Percentiles rank a stretch among this genome's conserved stretches.
Conservation (phyloP, 2,113 vertebrate genomes). For the Cryptomyrus ogoouensis region DNA sequence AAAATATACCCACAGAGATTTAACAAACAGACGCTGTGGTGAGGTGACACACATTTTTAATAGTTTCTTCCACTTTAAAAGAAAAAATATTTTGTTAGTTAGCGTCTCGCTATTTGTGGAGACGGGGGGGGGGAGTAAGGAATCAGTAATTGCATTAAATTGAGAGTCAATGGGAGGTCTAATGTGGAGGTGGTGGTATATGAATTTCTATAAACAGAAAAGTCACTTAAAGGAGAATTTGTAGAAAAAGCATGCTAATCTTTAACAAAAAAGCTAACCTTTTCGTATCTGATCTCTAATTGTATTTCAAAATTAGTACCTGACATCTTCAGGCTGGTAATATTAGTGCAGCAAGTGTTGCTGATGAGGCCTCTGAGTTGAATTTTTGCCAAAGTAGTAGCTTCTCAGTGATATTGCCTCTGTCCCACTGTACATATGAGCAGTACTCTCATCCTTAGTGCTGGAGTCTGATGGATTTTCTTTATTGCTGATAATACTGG, state of each 20-base stretch:
- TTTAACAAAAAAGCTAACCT: neutral
- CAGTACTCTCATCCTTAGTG: neutral
- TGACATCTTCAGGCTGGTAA: neutral
- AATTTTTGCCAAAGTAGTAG: neutral
- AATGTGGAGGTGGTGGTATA: neutral
- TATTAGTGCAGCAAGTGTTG: neutral
- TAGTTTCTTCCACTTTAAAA: neutral
- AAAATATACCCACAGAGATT: neutral
- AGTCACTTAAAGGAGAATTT: neutral
- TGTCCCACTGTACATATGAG: neutral
- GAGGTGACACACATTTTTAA: neutral
- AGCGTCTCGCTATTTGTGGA: neutral
- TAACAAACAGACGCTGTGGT: neutral
- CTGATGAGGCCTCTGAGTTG: neutral
- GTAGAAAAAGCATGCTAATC: neutral
- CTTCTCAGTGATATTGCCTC: neutral
- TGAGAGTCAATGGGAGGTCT: neutral
- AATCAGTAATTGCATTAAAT: neutral
- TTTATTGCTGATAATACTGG: constrained; percentile 3
- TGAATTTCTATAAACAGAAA: neutral
- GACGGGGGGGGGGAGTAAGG: neutral
- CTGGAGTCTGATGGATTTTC: constrained; percentile 1
- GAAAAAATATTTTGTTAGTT: neutral
- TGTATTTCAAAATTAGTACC: neutral
- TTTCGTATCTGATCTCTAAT: neutral